phyloP scores from a whole-genome alignment of 1,140 invertebrate species.

The Lysiphlebus fabarum region DNA sequence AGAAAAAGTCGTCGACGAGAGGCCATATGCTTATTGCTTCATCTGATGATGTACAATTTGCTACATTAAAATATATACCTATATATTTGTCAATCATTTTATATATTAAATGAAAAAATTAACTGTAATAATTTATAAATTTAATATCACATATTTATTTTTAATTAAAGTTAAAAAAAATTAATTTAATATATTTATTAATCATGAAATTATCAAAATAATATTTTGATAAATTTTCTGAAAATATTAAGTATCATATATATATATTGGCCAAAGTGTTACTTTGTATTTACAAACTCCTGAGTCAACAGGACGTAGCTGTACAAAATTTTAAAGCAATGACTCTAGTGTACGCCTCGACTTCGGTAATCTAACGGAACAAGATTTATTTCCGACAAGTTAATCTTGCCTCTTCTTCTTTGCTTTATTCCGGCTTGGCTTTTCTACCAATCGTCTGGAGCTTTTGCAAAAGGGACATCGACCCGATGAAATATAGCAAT shows the following conservation, averaged over 20 bases:
- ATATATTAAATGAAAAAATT: too few species aligned
- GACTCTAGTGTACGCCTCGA: not conserved
- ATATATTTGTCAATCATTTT: too few species aligned
- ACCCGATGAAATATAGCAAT: not conserved
- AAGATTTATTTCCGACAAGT: constrained; percentile 31
- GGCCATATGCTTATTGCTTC: too few species aligned
- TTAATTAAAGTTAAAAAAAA: too few species aligned
- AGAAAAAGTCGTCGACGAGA: not conserved
- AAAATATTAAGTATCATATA: too few species aligned
- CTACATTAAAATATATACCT: too few species aligned
- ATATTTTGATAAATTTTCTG: too few species aligned
- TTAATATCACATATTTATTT: not conserved
- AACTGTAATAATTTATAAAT: too few species aligned
- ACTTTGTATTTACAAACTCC: constrained; percentile 14
- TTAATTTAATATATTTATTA: too few species aligned
- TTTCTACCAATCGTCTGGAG: constrained; percentile 7
- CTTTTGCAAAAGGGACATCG: constrained; percentile 8
- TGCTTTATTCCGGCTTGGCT: not conserved
- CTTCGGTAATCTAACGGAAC: constrained; percentile 29
- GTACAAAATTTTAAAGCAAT: not conserved
- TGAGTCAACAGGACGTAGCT: constrained; percentile 28
- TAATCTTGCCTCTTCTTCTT: constrained; percentile 23
- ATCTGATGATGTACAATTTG: too few species aligned
- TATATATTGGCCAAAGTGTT: too few species aligned
- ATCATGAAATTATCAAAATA: too few species aligned